These are phyloP conservation scores for Acanthiza pusilla DNA, from an alignment of 2,797 vertebrate species.

Conservation along the genomic window DNA sequence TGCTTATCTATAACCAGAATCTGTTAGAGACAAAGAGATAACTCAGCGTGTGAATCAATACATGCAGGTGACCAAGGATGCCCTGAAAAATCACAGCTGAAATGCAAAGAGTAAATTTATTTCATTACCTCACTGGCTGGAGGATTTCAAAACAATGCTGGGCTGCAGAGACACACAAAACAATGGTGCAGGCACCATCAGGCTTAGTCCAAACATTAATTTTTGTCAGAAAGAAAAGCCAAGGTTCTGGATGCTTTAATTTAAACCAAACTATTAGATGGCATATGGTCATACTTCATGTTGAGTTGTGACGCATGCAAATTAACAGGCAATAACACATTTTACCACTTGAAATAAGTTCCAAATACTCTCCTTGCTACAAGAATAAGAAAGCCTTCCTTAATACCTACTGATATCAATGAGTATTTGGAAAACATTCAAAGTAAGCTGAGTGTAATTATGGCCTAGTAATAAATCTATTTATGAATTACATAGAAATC, in stretches of 20 bases:
- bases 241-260: not conserved
- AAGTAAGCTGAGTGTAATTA: not conserved
- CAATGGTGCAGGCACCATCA: not conserved
- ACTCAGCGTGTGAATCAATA: not conserved
- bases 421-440: not conserved
- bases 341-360: not conserved
- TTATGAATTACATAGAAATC: not conserved
- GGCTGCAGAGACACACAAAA: not conserved
- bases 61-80: no score
- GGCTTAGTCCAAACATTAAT: not conserved
- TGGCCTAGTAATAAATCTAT: not conserved
- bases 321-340: not conserved
- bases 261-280: not conserved
- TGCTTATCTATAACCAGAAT: not conserved
- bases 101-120: not conserved
- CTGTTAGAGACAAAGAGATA: not conserved
- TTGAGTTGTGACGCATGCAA: not conserved
- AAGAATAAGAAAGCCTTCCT: not conserved
- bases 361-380: not conserved
- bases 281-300: not conserved
- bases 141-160: not conserved
- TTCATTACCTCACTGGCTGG: not conserved
- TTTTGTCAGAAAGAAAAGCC: not conserved
- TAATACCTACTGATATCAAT: not conserved
- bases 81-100: not conserved